Percentiles rank a stretch among this genome's conserved stretches.
Conservation (phyloP, 2,797 vertebrate genomes). For the Sibirionetta formosa region DNA sequence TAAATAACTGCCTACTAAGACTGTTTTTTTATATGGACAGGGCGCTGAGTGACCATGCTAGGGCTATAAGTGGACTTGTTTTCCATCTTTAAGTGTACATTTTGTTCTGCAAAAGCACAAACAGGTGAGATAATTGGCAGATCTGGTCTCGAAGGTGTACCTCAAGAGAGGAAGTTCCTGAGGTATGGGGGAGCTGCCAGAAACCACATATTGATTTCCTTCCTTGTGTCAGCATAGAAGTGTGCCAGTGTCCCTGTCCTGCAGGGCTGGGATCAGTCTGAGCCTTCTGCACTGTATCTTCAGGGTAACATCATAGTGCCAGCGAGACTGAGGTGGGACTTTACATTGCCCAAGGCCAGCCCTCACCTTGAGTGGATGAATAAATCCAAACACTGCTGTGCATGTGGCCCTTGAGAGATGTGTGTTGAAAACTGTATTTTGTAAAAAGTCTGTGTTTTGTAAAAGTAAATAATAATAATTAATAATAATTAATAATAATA, state of each 20-base stretch:
- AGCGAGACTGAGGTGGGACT: neutral
- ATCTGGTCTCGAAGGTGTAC: neutral
- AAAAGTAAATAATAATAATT: too few relatives aligned
- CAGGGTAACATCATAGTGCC: neutral
- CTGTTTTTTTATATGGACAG: neutral
- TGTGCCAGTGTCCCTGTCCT: accelerated
- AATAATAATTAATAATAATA: too few relatives aligned
- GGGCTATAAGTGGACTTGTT: neutral
- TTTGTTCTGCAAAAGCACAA: neutral
- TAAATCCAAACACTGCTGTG: neutral
- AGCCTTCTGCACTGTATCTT: neutral
- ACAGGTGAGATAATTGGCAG: neutral
- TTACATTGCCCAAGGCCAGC: accelerated
- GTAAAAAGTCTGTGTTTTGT: neutral
- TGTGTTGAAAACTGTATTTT: neutral
- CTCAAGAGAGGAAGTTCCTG: accelerated
- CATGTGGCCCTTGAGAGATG: neutral
- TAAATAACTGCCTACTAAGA: neutral
- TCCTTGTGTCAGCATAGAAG: neutral
- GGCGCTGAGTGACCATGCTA: neutral
- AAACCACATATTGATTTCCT: neutral
- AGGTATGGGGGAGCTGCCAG: neutral
- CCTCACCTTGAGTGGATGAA: neutral
- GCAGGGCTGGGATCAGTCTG: neutral
- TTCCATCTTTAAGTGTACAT: neutral